Evolutionary conservation across 2,113 vertebrate species (phyloP), one percentile per base, ranked within the genome.

Genomic region (Macquaria australasica): DNA sequence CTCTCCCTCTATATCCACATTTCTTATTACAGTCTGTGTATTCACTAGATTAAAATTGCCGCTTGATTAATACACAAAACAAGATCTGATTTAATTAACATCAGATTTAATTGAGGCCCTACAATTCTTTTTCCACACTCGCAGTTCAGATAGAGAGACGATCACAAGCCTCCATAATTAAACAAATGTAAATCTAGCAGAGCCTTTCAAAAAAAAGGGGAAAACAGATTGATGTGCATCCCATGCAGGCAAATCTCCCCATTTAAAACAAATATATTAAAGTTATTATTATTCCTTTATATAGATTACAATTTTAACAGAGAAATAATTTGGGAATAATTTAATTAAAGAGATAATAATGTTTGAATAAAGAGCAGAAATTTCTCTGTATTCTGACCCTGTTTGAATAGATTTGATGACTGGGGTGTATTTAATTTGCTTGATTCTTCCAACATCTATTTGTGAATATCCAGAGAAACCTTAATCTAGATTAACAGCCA

Each of bases 51-150:
- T 95, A 95, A 96, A 96, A 96, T 94, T 95, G 93, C 73, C 91
- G 93, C 95, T 96, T 95, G 94, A 95, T 96, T 96, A 96, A 95
- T 91, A 94, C 93, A 95, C 95, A 96, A 96, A 95, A 96, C 95
- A 94, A 95, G 95, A 96, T 96, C 95, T 93, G 95, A 96, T 96
- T 96, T 96, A 96, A 96, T 96, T 96, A 96, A 95, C 94, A 95
- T 96, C 95, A 93, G 94, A 95, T 96, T 96, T 96, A 96, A 96
- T 95, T 96, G 95, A 95, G 94, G 93, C 93, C 88, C 91, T 74
- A 93, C 93, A 93, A 95, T 95, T 95, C 91, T 90, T 89, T 77
- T 66, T 91, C 87, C 89, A 87, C 89, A 90, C 84, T 77, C 70
- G 60, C 88, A 74, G 90, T 91, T 92, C 93, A 88, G 93, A 93